These are phyloP conservation scores for Atrichornis clamosus DNA, from an alignment of 2,113 vertebrate species.

Conservation along the genomic window DNA sequence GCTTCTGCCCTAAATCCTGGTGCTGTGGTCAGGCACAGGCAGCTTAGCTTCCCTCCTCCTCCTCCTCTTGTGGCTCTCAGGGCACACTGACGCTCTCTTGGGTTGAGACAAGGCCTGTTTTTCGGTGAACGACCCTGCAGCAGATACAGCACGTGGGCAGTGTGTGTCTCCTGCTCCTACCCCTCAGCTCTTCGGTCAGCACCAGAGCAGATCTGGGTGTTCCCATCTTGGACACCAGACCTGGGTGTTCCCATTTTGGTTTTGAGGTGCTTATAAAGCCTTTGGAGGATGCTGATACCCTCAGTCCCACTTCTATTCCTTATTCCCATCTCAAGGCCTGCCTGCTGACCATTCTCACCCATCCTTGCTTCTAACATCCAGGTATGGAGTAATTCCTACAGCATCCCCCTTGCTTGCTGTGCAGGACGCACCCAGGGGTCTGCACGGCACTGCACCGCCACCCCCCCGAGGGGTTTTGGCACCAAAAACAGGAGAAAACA, in stretches of 20 bases:
- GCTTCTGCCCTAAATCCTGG: background rate
- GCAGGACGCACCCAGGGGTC: background rate
- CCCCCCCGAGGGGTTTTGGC: background rate
- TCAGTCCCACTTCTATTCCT: background rate
- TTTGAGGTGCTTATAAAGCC: background rate
- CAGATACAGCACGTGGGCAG: rapidly evolving
- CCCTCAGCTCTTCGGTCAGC: background rate
- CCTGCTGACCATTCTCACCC: background rate
- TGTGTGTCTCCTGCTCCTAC: background rate
- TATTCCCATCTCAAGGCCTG: background rate
- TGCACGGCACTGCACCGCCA: background rate
- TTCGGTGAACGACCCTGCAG: background rate
- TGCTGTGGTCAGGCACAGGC: background rate
- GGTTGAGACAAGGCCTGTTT: background rate
- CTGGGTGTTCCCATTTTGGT: background rate
- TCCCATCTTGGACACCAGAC: background rate
- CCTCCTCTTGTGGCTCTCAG: background rate
- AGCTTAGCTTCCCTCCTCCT: background rate
- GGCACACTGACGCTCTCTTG: background rate
- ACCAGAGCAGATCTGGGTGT: background rate
- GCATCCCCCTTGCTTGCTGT: background rate
- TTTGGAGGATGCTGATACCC: background rate
- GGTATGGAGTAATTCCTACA: background rate
- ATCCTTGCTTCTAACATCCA: background rate
- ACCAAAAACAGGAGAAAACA: background rate